phyloP scores from a whole-genome alignment of 92 coral and sea anemone species.

The Phenganax subtilis region DNA sequence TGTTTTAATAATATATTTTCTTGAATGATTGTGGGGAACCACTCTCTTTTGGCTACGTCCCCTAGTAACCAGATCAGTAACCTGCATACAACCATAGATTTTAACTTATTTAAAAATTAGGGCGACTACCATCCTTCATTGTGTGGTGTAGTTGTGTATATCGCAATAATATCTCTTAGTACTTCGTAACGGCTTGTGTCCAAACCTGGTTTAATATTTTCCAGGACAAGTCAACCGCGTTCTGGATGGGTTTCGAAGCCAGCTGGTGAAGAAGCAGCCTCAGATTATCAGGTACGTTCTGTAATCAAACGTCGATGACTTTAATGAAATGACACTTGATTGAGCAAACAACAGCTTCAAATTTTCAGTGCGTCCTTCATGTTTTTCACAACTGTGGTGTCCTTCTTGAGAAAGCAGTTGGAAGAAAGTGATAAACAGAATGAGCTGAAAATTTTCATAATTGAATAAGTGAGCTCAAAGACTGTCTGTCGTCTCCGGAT shows the following conservation, averaged over 20 bases:
- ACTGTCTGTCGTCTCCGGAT: background rate
- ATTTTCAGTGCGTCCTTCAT: background rate
- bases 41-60: background rate
- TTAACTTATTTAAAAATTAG: too few species aligned
- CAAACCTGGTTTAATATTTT: background rate
- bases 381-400: background rate
- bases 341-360: background rate
- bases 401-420: too few species aligned
- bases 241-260: conserved; percentile 58
- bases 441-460: background rate
- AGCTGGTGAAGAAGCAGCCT: conserved; percentile 94
- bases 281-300: conserved; percentile 77
- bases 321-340: background rate
- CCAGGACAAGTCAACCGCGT: conserved; percentile 52
- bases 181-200: background rate
- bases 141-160: background rate
- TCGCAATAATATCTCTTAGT: background rate
- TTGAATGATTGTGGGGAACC: background rate
- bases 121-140: too few species aligned
- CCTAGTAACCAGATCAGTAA: too few species aligned
- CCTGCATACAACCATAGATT: too few species aligned
- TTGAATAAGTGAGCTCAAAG: background rate
- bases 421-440: too few species aligned
- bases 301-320: background rate
- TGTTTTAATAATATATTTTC: too few species aligned